Base-by-base conservation (phyloP, 2,888 invertebrate species). In the Oegoconia quadripuncta region DNA sequence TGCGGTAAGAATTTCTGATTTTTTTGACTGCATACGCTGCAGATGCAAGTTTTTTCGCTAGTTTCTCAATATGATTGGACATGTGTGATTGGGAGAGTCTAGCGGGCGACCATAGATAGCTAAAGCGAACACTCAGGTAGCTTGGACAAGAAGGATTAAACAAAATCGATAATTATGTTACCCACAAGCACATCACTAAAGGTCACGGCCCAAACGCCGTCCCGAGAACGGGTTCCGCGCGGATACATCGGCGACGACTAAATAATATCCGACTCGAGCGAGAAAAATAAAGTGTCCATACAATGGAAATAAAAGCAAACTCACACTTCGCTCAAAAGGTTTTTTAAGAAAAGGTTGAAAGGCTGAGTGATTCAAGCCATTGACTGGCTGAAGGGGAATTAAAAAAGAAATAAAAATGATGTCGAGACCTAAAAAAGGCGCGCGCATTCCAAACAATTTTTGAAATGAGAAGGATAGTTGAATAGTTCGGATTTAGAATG, bases 171-270 rank as follows among this genome's bases (percentile, higher is more conserved):
- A 56, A 31, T 41, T 39, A 39, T 37, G 35, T 39, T 34, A 48
- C 34, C 18, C 39, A 16, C 17, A 5, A 29, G 30, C 54, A 23
- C 79, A 50, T 43, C 76, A 44, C 76, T 69, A 80, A 81, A 81
- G 84, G 84, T 86, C 84, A 84, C 78, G 83, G 82, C 80, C 79
- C 68, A 82, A 74, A 74, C 74, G 71, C 65, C 67, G 68, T 55
- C 67, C 67, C 62, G 55, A 52, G 64, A 75, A 84, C 84, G 71
- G 68, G 82, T 84, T 83, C 71, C 68, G 39, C 39, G 61, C 69
- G 64, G 74, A 74, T 73, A 69, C 65, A 58, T 59, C 63, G 59
- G 52, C 59, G 52, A 59, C 71, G 67, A 56, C 73, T 64, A 70
- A 75, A 74, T 74, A 77, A 75, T 75, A 78, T 65, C 71, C 60